Evolutionary conservation across 2,888 invertebrate species (phyloP).

Genomic region (Abrostola triplasia): DNA sequence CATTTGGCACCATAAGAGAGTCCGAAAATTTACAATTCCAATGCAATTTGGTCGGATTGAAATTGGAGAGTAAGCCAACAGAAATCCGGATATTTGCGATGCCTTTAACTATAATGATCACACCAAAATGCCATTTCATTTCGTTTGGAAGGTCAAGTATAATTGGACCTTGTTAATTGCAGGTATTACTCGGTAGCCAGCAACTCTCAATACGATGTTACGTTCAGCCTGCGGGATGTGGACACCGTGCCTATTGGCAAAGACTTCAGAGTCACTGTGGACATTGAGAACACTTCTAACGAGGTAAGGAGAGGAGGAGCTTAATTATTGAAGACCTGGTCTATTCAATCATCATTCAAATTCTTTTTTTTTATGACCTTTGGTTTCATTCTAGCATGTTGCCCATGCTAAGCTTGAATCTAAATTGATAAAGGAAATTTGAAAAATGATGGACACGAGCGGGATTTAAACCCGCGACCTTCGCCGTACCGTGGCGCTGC

Average conservation of each 20-base stretch:
- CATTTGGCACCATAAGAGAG: no score
- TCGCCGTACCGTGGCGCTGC: no score
- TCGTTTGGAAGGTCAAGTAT: background rate
- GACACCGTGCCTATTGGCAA: constrained; percentile 92
- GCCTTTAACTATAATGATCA: no score
- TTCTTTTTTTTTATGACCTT: no score
- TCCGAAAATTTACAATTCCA: no score
- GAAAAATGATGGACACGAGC: no score
- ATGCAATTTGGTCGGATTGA: no score
- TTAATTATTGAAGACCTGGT: background rate
- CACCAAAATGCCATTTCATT: background rate
- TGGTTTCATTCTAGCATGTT: no score
- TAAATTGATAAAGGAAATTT: no score
- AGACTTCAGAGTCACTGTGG: constrained; percentile 90
- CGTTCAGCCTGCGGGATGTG: constrained; percentile 90
- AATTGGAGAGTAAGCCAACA: background rate
- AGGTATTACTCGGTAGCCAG: constrained; percentile 90
- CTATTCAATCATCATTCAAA: background rate
- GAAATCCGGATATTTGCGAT: no score
- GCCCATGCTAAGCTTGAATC: no score
- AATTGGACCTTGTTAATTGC: constrained; percentile 16
- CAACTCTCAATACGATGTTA: constrained; percentile 88
- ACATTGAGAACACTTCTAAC: constrained; percentile 89
- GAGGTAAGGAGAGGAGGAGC: constrained; percentile 66
- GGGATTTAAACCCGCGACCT: no score